These are phyloP conservation scores for Triplophysa tibetana DNA, from an alignment of 2,113 vertebrate species.

Conservation along the genomic window DNA sequence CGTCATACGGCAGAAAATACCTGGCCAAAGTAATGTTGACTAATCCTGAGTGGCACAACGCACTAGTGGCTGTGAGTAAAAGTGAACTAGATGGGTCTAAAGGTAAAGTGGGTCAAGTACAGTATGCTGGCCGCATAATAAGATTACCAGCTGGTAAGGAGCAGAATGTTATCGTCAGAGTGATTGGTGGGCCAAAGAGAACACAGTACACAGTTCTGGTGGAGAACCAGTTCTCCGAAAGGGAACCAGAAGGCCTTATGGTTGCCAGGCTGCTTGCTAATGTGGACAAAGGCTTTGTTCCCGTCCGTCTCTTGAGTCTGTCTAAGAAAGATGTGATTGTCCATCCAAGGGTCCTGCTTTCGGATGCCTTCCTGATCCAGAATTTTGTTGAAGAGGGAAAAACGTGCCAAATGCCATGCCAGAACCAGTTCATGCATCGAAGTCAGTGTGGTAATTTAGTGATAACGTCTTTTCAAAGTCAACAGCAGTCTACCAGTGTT, in stretches of 20 bases:
- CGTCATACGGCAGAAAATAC: slow-evolving; percentile 4
- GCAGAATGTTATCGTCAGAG: background rate
- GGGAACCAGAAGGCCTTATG: background rate
- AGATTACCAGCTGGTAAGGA: background rate
- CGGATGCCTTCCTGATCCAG: no score
- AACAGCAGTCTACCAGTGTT: background rate
- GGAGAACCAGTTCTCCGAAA: background rate
- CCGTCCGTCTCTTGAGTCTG: no score
- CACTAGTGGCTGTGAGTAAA: background rate
- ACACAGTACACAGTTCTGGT: background rate
- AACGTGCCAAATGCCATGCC: background rate
- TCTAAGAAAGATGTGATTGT: no score
- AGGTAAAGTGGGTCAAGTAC: background rate
- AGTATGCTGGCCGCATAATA: background rate
- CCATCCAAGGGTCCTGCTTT: no score
- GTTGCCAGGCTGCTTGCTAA: slow-evolving; percentile 1
- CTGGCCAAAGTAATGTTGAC: background rate
- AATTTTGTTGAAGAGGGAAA: background rate
- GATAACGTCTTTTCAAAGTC: background rate
- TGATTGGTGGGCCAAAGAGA: background rate
- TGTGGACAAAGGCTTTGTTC: no score
- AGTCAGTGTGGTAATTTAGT: background rate
- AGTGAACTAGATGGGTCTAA: background rate
- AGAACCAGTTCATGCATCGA: background rate
- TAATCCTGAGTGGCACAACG: slow-evolving; percentile 11